Evolutionary conservation across 2,113 vertebrate species (phyloP).

Genomic region (Thalassarche chlororhynchos): DNA sequence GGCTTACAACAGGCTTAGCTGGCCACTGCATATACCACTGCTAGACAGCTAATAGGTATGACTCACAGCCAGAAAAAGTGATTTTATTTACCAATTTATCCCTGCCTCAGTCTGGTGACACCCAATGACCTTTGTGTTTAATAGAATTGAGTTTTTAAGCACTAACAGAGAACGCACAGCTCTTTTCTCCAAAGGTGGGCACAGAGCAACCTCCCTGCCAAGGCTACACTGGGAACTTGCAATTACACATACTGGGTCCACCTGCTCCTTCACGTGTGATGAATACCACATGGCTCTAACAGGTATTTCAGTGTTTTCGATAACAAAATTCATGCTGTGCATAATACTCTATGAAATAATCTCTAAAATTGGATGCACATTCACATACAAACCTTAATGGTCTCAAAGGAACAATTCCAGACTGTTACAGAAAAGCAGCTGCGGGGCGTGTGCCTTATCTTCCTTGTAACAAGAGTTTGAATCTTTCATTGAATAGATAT

Average conservation of each 20-base stretch:
- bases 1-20: not conserved
- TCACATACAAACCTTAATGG: not conserved
- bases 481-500: not conserved
- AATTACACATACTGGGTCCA: rapidly evolving
- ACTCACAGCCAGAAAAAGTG: not conserved
- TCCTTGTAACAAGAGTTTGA: not conserved
- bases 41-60: not conserved
- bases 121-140: not conserved
- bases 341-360: not conserved
- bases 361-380: not conserved
- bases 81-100: not conserved
- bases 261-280: not conserved
- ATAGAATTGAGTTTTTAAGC: not conserved
- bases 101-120: not conserved
- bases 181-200: not conserved
- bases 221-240: not conserved
- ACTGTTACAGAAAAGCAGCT: not conserved
- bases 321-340: not conserved
- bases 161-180: not conserved
- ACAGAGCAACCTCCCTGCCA: not conserved
- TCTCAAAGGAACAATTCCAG: not conserved
- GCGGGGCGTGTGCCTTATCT: not conserved
- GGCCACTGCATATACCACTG: not conserved
- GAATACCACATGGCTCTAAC: not conserved
- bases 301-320: not conserved